Base-by-base conservation (phyloP, 2,113 vertebrate genomes). In the Erythrolamprus reginae region DNA sequence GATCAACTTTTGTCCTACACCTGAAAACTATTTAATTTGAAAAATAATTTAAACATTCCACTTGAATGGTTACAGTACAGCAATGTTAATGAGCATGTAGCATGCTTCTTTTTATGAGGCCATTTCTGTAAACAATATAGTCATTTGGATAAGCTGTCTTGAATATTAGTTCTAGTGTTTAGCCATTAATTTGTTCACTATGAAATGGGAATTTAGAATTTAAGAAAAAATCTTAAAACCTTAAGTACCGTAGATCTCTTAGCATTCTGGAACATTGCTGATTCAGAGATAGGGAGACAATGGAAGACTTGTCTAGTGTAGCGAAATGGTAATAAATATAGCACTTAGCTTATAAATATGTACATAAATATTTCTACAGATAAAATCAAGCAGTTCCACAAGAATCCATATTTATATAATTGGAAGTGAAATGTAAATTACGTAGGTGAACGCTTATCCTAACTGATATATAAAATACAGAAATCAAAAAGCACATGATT, bases 1-100 rank as follows among this genome's bases (percentile, higher is more conserved):
- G 38, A 28, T 28, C 33, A 55, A 93, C 50, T 91, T 91, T 86
- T 53, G 45, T 28, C 93, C 89, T 96, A 95, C 94, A 96, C 95
- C 93, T 94, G 94, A 97, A 90, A 88, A 95, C 91, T 56, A 89
- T 91, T 0, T 52, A 83, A 92, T 45, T 94, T 92, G 92, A 90
- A 93, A 95, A 90, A 83, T 92, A 92, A 93, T 85, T 45, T 89
- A 92, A 94, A 92, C 65, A 23, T 33, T 93, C 56, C 21, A 88
- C 93, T 24, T 92, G 90, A 89, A 89, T 58, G 47, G 48, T 89
- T 90, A 53, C 85, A 87, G n/a, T 21, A 65, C 47, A 90, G 55
- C 82, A 50, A 8, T 90, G 24, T 8, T 90, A 1, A 45, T 55
- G 10, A 82, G 28, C 42, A 8, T 45, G 38, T 13, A 88, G 51